phyloP scores from a whole-genome alignment of 1,140 invertebrate genomes.

The Drosophila nigromelanica region DNA sequence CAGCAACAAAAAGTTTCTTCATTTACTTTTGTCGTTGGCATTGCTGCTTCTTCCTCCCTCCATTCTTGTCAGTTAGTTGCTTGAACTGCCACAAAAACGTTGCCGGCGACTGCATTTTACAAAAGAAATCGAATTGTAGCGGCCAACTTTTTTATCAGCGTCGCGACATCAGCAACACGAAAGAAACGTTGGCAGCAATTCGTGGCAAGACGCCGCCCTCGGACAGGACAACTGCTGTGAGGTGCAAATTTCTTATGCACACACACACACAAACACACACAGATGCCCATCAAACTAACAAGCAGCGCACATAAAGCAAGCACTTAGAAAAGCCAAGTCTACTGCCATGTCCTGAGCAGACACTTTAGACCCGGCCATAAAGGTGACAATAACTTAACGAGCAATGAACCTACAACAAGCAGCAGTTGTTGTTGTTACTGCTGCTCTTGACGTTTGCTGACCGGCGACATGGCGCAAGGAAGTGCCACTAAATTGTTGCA shows the following conservation, averaged over 20 bases:
- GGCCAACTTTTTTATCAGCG: constrained; percentile 44
- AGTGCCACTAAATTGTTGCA: constrained; percentile 80
- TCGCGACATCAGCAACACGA: constrained; percentile 43
- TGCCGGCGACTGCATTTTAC: constrained; percentile 14
- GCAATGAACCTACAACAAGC: constrained; percentile 70
- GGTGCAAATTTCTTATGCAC: constrained; percentile 42
- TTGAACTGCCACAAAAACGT: constrained; percentile 18
- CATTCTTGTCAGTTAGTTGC: constrained; percentile 3
- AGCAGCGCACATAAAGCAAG: constrained; percentile 38
- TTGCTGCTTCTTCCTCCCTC: background rate
- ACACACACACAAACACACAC: background rate
- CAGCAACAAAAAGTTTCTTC: constrained; percentile 19
- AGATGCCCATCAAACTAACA: constrained; percentile 31
- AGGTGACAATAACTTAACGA: constrained; percentile 83
- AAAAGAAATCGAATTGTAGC: constrained; percentile 33
- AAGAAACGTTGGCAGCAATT: constrained; percentile 23
- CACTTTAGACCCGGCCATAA: constrained; percentile 66
- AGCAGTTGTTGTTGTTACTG: constrained; percentile 30
- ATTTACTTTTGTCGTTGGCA: background rate
- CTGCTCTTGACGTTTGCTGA: constrained; percentile 46
- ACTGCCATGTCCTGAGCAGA: constrained; percentile 69
- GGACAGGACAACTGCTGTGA: constrained; percentile 33
- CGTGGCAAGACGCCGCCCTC: constrained; percentile 20
- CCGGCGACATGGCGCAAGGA: constrained; percentile 76
- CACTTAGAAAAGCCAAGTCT: constrained; percentile 49